These are phyloP conservation scores for Limnothrissa miodon DNA, from an alignment of 2,113 vertebrate genomes.

Conservation along the genomic window DNA sequence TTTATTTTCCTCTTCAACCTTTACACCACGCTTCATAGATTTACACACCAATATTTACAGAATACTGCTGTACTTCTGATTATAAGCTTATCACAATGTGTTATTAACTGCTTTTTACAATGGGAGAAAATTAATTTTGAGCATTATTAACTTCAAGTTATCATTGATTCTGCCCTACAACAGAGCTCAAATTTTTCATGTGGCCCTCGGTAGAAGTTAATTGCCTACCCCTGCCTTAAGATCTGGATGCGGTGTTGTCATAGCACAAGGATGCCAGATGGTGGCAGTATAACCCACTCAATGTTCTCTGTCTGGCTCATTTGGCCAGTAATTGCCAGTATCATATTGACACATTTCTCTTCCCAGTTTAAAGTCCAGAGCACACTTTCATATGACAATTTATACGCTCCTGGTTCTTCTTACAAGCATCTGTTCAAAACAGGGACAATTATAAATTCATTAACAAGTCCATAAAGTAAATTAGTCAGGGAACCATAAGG, in stretches of 20 bases:
- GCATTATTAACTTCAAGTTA: too few relatives aligned
- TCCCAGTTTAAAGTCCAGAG: background rate
- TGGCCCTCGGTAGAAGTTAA: too few relatives aligned
- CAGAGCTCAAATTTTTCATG: too few relatives aligned
- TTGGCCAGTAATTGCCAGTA: background rate
- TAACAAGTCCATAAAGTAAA: background rate
- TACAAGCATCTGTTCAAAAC: background rate
- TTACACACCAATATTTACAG: too few relatives aligned
- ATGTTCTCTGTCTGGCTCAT: background rate
- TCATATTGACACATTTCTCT: background rate
- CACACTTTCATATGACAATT: background rate
- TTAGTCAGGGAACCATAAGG: background rate
- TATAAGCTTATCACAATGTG: too few relatives aligned
- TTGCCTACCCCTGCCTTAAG: too few relatives aligned
- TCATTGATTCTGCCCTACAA: too few relatives aligned
- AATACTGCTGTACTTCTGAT: too few relatives aligned
- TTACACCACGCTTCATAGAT: too few relatives aligned
- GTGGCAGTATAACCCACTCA: background rate
- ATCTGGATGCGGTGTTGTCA: background rate
- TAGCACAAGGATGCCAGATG: background rate
- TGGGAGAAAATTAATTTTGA: too few relatives aligned
- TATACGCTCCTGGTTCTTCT: background rate
- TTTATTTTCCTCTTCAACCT: too few relatives aligned
- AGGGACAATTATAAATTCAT: background rate
- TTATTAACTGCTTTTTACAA: too few relatives aligned